phyloP scores from a whole-genome alignment of 2,797 vertebrate species.

The Halcyon smyrnensis region DNA sequence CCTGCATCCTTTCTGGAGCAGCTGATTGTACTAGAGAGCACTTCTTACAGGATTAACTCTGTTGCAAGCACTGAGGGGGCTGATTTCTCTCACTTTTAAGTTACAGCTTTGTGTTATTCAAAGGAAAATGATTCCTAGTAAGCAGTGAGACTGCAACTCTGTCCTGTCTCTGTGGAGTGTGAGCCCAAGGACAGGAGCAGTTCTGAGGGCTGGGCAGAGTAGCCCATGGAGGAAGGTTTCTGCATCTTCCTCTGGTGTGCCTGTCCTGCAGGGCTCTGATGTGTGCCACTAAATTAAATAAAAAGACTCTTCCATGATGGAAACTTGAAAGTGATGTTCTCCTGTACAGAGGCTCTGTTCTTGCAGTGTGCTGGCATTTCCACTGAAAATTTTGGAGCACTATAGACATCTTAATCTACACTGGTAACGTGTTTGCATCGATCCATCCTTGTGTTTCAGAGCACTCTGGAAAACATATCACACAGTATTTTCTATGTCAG shows the following conservation, averaged over 20 bases:
- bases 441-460: neutral
- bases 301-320: neutral
- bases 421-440: rapidly evolving
- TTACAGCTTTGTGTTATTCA: neutral
- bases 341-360: neutral
- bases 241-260: neutral
- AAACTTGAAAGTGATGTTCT: neutral
- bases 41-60: neutral
- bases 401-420: neutral
- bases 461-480: neutral
- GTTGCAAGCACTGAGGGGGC: neutral
- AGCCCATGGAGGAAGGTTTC: neutral
- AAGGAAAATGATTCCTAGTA: neutral
- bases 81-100: neutral
- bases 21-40: neutral
- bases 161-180: neutral
- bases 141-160: neutral
- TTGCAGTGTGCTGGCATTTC: neutral
- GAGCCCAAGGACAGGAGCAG: neutral
- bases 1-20: slow-evolving; percentile 4
- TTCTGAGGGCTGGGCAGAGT: neutral
- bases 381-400: neutral
- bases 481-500: neutral
- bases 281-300: neutral
- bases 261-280: neutral